Evolutionary conservation across 2,888 invertebrate genomes (phyloP).

Genomic region (Ichneumoninae sp.): DNA sequence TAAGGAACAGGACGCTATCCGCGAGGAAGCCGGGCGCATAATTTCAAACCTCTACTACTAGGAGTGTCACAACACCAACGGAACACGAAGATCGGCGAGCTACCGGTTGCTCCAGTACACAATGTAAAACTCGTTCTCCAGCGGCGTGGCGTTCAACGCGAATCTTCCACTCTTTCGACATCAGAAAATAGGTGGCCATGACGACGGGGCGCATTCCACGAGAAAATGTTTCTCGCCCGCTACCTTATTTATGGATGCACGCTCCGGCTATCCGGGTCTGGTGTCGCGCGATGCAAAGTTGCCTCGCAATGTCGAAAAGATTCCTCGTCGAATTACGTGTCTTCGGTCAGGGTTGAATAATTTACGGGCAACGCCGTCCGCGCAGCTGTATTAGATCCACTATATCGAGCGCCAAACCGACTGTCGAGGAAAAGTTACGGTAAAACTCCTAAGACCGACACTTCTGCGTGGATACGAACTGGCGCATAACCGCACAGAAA

Average conservation of each 20-base stretch:
- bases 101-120: not conserved
- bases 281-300: slow-evolving; percentile 14
- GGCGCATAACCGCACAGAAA: not conserved
- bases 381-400: not conserved
- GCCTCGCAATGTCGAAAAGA: slow-evolving; percentile 21
- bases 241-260: slow-evolving; percentile 15
- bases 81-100: not conserved
- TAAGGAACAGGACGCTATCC: not conserved
- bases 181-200: slow-evolving; percentile 15
- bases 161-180: slow-evolving; percentile 17
- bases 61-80: not conserved
- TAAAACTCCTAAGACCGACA: not conserved
- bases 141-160: not conserved
- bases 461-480: not conserved
- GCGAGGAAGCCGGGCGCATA: not conserved
- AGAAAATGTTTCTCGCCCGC: slow-evolving; percentile 29
- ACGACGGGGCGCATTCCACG: slow-evolving; percentile 17
- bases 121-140: slow-evolving; percentile 3
- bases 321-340: slow-evolving; percentile 22
- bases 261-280: not conserved
- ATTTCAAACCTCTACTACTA: not conserved
- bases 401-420: not conserved
- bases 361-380: not conserved
- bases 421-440: not conserved
- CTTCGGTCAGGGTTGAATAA: slow-evolving; percentile 26